Base-by-base conservation (phyloP, 1,140 invertebrate genomes). In the Homalodisca vitripennis region DNA sequence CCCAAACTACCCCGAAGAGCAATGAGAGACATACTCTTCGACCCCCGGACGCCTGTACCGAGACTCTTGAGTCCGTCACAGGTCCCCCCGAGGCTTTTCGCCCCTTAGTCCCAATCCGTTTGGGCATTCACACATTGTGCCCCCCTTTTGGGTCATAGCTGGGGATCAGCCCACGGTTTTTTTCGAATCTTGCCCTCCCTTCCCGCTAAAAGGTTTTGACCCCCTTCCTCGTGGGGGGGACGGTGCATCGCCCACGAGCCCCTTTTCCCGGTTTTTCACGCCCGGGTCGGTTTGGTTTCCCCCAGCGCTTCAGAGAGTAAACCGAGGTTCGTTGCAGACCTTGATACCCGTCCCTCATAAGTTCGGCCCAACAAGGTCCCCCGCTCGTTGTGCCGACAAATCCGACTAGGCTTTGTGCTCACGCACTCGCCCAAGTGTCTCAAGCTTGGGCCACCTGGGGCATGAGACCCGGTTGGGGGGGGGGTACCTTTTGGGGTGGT, bases 371-470 rank as follows among this genome's bases (percentile, higher is more conserved):
- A 0, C 74, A 13, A 0, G 0, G 70, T 10, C 0, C 47, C 46
- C 0, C 74, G 71, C 1, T 75, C 72, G 31, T 75, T 46, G 47
- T 74, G 73, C 14, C 74, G 29, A 0, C 24, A 31, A 0, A 75
- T 75, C 0, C 72, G 32, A 12, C 20, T 31, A 0, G 55, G 2
- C 29, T 73, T 75, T 0, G 73, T 75, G 2, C 24, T 14, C 0
- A 26, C 24, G 13, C 73, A 74, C 1, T 57, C 20, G 0, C 71
- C 72, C 74, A 0, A 75, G 30, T 0, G 74, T 73, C n/a, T 74
- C 72, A 2, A n/a, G 14, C 14, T 27, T 17, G n/a, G n/a, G 1
- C 26, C 71, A 72, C 26, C 55, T 67, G 12, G 67, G 26, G 51
- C 71, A 72, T 0, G 3, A 66, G 60, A 41, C 69, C 31, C 0